A percentile compares a stretch with the other conserved stretches of the same genome.
phyloP scores from a whole-genome alignment of 2,888 invertebrate genomes.

The Operophtera brumata region DNA sequence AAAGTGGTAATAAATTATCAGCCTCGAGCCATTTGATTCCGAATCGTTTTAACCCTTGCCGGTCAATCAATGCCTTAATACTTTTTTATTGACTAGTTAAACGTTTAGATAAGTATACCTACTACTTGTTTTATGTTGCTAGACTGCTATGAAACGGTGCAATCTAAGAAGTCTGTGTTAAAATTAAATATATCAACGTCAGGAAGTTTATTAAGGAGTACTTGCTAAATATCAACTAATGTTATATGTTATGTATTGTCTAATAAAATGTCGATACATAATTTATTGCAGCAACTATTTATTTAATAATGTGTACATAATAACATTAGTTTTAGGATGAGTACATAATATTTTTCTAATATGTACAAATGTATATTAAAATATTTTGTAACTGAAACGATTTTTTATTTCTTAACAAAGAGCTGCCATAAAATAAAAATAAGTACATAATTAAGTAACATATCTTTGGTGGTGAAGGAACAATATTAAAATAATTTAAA shows the following conservation, averaged over 20 bases:
- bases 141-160: background rate
- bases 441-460: background rate
- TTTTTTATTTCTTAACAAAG: conserved; percentile 30
- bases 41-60: too few relatives aligned
- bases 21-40: too few relatives aligned
- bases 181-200: background rate
- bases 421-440: background rate
- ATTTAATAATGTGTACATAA: conserved; percentile 74
- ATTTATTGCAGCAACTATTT: conserved; percentile 70
- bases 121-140: background rate
- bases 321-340: conserved; percentile 52
- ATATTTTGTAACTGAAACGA: conserved; percentile 44
- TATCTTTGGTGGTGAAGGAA: conserved; percentile 13
- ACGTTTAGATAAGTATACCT: too few relatives aligned
- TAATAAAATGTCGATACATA: conserved; percentile 55
- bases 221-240: background rate
- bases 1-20: too few relatives aligned
- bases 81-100: too few relatives aligned
- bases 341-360: conserved; percentile 67
- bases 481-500: background rate
- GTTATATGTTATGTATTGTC: conserved; percentile 38
- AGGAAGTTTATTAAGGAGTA: background rate
- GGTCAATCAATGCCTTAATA: too few relatives aligned
- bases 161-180: background rate
- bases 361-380: conserved; percentile 79